phyloP scores from a whole-genome alignment of 1,140 invertebrate species.

The Cydia fagiglandana region DNA sequence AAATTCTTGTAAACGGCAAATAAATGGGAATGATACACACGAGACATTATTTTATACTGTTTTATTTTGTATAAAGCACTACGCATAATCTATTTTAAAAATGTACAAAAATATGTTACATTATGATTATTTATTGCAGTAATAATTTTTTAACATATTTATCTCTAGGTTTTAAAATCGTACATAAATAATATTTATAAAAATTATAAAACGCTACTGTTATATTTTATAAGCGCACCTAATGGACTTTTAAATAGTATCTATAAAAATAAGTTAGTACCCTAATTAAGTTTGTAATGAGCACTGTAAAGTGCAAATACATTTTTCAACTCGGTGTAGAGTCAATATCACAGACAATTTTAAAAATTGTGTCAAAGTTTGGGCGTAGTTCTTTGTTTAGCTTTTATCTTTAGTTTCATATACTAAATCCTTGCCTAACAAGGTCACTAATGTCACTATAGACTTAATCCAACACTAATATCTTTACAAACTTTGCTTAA shows the following conservation, averaged over 20 bases:
- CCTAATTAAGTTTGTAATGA: background rate
- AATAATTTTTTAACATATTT: background rate
- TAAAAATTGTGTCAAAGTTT: constrained; percentile 28
- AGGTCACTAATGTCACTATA: background rate
- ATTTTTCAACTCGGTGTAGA: constrained; percentile 38
- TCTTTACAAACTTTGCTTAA: constrained; percentile 8
- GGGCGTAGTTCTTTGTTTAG: constrained; percentile 16
- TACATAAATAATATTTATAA: constrained; percentile 3
- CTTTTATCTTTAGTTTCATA: constrained; percentile 12
- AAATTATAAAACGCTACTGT: background rate
- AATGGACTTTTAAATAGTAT: background rate
- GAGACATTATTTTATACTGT: background rate
- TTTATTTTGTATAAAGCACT: constrained; percentile 20
- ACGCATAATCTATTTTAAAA: background rate
- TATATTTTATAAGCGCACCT: constrained; percentile 8
- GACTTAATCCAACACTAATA: background rate
- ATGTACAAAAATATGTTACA: constrained; percentile 24
- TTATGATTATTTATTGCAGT: constrained; percentile 22
- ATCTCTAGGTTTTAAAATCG: background rate
- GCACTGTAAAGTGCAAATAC: background rate
- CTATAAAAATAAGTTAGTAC: constrained; percentile 28
- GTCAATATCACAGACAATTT: constrained; percentile 59
- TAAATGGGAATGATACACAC: background rate
- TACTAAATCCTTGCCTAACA: background rate
- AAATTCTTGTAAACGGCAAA: no score